These are phyloP conservation scores for Melanophora roralis DNA, from an alignment of 2,888 invertebrate species.

Conservation along the genomic window DNA sequence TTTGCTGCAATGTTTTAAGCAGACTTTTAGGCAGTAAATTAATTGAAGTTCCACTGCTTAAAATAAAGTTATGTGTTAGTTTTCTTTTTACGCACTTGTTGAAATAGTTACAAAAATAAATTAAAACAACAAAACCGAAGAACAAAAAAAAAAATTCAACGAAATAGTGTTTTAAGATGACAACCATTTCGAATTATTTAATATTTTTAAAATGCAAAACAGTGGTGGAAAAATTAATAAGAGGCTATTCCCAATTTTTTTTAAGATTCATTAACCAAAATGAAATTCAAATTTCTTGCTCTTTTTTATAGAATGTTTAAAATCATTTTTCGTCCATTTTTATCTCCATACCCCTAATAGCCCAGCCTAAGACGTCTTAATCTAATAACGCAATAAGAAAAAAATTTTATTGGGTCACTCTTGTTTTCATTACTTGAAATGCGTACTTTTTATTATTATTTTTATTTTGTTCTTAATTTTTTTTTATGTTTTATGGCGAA, in stretches of 20 bases:
- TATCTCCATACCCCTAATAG: constrained; percentile 13
- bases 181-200: too few relatives aligned
- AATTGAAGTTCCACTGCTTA: too few relatives aligned
- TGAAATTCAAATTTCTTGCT: too few relatives aligned
- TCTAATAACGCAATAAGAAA: constrained; percentile 33
- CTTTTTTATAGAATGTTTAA: too few relatives aligned
- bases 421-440: constrained; percentile 40
- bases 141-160: background rate
- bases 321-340: too few relatives aligned
- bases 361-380: constrained; percentile 11
- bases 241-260: too few relatives aligned
- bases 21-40: too few relatives aligned
- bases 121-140: constrained; percentile 41
- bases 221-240: too few relatives aligned
- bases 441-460: constrained; percentile 11
- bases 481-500: background rate
- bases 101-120: constrained; percentile 48
- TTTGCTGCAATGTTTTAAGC: too few relatives aligned
- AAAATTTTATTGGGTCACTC: constrained; percentile 53
- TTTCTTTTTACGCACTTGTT: constrained; percentile 42
- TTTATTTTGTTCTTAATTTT: background rate
- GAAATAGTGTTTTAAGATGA: background rate
- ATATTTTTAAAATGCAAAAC: too few relatives aligned
- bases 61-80: too few relatives aligned
- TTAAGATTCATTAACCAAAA: too few relatives aligned